Evolutionary conservation across 2,888 invertebrate genomes (phyloP).

Genomic region (Sminthurides aquaticus): DNA sequence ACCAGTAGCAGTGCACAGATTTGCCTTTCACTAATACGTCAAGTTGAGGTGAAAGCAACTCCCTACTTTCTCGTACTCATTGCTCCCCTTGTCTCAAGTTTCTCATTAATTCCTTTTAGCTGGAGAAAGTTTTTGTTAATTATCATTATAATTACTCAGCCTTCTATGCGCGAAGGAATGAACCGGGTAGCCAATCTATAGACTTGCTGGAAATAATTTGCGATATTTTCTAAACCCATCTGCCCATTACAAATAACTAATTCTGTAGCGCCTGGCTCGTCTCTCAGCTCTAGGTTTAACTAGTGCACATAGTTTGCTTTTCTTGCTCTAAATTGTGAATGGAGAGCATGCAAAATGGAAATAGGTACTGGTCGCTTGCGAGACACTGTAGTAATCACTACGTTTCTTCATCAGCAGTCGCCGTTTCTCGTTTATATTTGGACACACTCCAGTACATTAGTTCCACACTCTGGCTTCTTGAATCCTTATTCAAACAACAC

Average conservation of each 20-base stretch:
- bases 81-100: not conserved
- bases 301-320: too few species aligned
- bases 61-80: not conserved
- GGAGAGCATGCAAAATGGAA: too few species aligned
- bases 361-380: too few species aligned
- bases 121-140: not conserved
- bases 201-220: not conserved
- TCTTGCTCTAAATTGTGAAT: too few species aligned
- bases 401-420: too few species aligned
- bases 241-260: not conserved
- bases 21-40: not conserved
- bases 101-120: not conserved
- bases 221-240: not conserved
- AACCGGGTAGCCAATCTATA: not conserved
- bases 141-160: not conserved
- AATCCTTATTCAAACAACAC: too few species aligned
- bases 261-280: not conserved
- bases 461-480: too few species aligned
- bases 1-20: not conserved
- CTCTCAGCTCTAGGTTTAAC: not conserved
- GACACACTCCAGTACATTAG: not conserved
- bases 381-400: too few species aligned
- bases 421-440: too few species aligned
- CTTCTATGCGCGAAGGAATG: not conserved
- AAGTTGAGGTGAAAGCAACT: not conserved